phyloP scores from a whole-genome alignment of 1,140 invertebrate genomes.

The Andricus grossulariae region DNA sequence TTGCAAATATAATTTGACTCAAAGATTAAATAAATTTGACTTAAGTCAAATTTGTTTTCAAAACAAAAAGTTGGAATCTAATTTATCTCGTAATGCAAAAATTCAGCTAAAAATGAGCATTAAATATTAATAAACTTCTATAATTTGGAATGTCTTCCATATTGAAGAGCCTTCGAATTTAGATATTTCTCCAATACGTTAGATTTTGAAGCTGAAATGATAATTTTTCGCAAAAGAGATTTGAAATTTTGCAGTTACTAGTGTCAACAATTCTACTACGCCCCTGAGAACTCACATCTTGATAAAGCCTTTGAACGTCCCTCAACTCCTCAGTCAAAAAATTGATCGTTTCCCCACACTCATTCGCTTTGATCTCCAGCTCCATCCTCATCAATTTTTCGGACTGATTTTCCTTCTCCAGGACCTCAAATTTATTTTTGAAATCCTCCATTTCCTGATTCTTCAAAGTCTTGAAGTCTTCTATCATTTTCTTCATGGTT shows the following conservation, averaged over 20 bases:
- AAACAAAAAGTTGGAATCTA: too few relatives aligned
- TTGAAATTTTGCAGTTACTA: not conserved
- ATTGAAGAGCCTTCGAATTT: too few relatives aligned
- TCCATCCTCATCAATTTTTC: slow-evolving; percentile 47
- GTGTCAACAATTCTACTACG: not conserved
- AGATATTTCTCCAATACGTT: too few relatives aligned
- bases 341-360: slow-evolving; percentile 50
- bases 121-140: too few relatives aligned
- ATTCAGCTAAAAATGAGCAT: too few relatives aligned
- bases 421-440: slow-evolving; percentile 54
- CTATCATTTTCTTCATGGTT: slow-evolving; percentile 44
- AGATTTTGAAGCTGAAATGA: not conserved
- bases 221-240: slow-evolving; percentile 13
- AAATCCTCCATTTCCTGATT: slow-evolving; percentile 52
- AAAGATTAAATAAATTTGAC: too few relatives aligned
- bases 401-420: slow-evolving; percentile 52
- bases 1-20: too few relatives aligned
- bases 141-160: too few relatives aligned
- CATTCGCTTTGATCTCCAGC: slow-evolving; percentile 51
- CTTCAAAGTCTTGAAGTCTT: slow-evolving; percentile 47
- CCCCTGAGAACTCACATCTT: slow-evolving; percentile 51
- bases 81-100: too few relatives aligned
- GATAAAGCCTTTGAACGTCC: slow-evolving; percentile 56
- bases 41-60: too few relatives aligned
- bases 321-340: slow-evolving; percentile 56